A percentile compares a stretch with the other conserved stretches of the same genome.
phyloP scores from a whole-genome alignment of 2,113 vertebrate genomes.

The Dromas ardeola region DNA sequence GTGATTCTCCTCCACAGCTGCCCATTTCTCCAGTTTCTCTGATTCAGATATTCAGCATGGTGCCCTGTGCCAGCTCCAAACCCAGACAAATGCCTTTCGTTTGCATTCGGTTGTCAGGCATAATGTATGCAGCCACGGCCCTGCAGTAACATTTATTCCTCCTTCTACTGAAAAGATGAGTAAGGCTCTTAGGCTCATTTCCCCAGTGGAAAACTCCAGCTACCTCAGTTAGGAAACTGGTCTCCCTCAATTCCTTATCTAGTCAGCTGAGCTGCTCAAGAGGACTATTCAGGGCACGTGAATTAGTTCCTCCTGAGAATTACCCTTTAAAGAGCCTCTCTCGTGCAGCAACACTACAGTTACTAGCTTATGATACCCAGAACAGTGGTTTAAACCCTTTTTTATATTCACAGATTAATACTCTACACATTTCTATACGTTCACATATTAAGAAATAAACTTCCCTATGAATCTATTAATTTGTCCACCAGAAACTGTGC shows the following conservation, averaged over 20 bases:
- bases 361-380: not conserved
- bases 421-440: not conserved
- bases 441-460: not conserved
- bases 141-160: not conserved
- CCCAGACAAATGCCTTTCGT: not conserved
- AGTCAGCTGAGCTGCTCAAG: slow-evolving; percentile 6
- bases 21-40: not conserved
- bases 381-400: not conserved
- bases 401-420: not conserved
- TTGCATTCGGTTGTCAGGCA: not conserved
- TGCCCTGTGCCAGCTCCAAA: not conserved
- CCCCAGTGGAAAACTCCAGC: slow-evolving; percentile 9
- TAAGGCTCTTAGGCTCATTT: slow-evolving; percentile 25
- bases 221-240: slow-evolving; percentile 1
- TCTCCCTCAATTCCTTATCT: slow-evolving; percentile 30
- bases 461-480: not conserved
- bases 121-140: not conserved
- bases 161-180: not conserved
- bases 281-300: not conserved
- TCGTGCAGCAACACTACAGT: not conserved
- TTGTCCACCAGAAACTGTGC: not conserved
- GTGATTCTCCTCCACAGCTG: not conserved
- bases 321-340: not conserved
- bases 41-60: not conserved
- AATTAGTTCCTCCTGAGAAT: slow-evolving; percentile 27